Evolutionary conservation across 1,140 invertebrate genomes (phyloP).

Genomic region (Euglossa dilemma): DNA sequence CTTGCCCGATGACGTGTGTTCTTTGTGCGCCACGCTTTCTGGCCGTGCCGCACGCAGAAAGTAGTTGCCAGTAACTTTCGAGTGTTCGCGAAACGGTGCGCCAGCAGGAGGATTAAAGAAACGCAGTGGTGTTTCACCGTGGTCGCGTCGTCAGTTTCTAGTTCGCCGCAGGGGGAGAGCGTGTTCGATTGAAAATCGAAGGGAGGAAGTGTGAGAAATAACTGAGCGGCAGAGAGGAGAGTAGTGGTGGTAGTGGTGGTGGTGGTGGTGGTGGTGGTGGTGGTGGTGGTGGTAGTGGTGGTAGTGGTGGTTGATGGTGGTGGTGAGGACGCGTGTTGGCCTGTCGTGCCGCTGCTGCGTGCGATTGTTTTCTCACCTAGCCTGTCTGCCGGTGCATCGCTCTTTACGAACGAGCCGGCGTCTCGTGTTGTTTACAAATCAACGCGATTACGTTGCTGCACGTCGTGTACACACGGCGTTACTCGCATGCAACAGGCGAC

Average conservation of each 20-base stretch:
- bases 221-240: neutral
- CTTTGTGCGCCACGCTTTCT: slow-evolving; percentile 43
- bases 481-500: slow-evolving; percentile 77
- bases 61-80: slow-evolving; percentile 29
- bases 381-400: slow-evolving; percentile 11
- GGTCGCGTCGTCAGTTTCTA: slow-evolving; percentile 12
- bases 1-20: slow-evolving; percentile 27
- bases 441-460: slow-evolving; percentile 46
- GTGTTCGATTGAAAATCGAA: slow-evolving; percentile 19
- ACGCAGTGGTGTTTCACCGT: neutral
- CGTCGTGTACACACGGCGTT: slow-evolving; percentile 45
- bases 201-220: slow-evolving; percentile 5
- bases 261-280: no score
- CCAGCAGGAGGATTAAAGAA: neutral
- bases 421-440: slow-evolving; percentile 40
- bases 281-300: no score
- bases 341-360: neutral
- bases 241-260: neutral
- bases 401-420: neutral
- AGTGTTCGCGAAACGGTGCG: slow-evolving; percentile 9
- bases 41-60: slow-evolving; percentile 32
- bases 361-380: slow-evolving; percentile 18
- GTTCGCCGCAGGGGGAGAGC: neutral
- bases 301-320: neutral
- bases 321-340: neutral